Base-by-base conservation (phyloP, 92 coral and sea anemone species). In the Umimayanthus kanabou region DNA sequence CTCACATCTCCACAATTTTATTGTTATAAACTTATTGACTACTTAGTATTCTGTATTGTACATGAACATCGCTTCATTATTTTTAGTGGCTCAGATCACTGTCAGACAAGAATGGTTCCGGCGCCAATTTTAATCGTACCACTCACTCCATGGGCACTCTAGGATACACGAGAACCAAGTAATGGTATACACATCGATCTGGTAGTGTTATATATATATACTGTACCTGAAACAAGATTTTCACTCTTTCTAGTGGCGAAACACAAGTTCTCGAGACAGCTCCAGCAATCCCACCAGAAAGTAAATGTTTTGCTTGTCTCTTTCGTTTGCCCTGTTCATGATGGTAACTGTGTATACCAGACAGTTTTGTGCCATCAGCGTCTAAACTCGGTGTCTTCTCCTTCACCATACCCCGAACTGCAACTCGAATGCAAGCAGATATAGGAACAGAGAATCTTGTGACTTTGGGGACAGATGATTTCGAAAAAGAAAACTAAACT, bases 221-320 rank as follows among this genome's bases (percentile, higher is more conserved):
- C 7, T 88, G 30, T 86, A 94, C 96, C 88, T 94, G 96, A 58
- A 94, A 49, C 53, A 94, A 61, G 90, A 94, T 94, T 87, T 94
- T 94, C 64, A 94, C 96, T 85, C 96, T 90, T 90, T 94, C 96
- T 85, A 94, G 85, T 4, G 96, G 96, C 57, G 96, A 94, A 81
- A 94, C 96, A 88, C 94, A 94, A 8, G 96, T 94, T 81, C 96
- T 92, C 4, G 94, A 92, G 14, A 94, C 94, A 9, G 94, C 96
- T 23, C 94, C 96, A 43, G 96, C 94, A 5, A 94, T 49, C 74
- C 96, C 96, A 43, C 96, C 96, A 16, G 94, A 92, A 3, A 94
- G 64, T 47, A 94, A 87, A 73, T 94, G 96, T 58, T 92, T 82
- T 65, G 93, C 64, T 39, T 94, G 96, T 23, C 91, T 94, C 72